Evolutionary conservation across 2,113 vertebrate species (phyloP).

Genomic region (Misgurnus anguillicaudatus): DNA sequence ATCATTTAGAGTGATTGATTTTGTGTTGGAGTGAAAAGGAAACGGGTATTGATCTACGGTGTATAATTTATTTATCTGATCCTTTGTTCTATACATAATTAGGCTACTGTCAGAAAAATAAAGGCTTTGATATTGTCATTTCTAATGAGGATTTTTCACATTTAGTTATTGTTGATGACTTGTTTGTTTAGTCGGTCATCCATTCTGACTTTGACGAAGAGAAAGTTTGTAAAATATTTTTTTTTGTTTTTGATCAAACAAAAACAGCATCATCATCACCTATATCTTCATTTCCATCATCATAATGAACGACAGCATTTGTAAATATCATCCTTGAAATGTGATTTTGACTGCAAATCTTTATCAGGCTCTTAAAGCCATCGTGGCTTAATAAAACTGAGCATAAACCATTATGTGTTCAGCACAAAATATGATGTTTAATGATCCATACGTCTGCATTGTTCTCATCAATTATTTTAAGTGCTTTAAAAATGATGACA

Average conservation of each 20-base stretch:
- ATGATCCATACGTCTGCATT: conserved; percentile 67
- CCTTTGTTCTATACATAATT: background rate
- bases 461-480: conserved; percentile 65
- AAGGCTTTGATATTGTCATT: background rate
- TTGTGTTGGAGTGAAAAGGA: background rate
- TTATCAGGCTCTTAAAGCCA: conserved; percentile 45
- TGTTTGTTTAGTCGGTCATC: background rate
- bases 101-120: background rate
- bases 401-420: conserved; percentile 64
- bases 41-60: background rate
- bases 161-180: background rate
- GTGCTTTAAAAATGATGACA: conserved; percentile 59
- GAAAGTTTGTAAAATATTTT: no score
- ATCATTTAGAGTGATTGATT: conserved; percentile 1
- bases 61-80: background rate
- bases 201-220: background rate
- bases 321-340: conserved; percentile 24
- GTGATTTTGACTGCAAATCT: conserved; percentile 22
- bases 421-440: conserved; percentile 64
- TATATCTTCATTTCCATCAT: conserved; percentile 14
- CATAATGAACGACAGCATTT: background rate
- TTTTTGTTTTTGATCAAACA: conserved; percentile 3
- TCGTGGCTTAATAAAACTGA: conserved; percentile 41
- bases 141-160: background rate
- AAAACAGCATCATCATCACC: conserved; percentile 12